phyloP scores from a whole-genome alignment of 1,140 invertebrate genomes.

The Zaprionus vittiger region DNA sequence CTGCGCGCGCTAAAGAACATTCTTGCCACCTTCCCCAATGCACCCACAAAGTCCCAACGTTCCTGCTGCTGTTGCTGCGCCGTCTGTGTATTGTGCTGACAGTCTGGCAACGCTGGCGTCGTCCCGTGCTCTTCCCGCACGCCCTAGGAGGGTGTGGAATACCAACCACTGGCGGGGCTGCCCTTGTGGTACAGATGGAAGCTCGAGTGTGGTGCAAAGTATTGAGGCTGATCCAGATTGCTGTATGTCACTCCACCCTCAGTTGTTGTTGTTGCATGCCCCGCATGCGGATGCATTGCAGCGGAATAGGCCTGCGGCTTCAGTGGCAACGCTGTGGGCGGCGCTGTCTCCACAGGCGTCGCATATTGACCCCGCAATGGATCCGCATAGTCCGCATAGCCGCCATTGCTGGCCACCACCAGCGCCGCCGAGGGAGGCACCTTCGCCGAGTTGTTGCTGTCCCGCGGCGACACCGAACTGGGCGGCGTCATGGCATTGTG shows the following conservation, averaged over 20 bases:
- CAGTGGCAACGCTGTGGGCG: slow-evolving; percentile 90
- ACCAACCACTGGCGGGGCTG: slow-evolving; percentile 89
- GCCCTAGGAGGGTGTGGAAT: slow-evolving; percentile 90
- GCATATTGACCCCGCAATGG: slow-evolving; percentile 74
- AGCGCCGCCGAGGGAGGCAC: slow-evolving; percentile 88
- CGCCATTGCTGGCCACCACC: slow-evolving; percentile 85
- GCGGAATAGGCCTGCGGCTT: slow-evolving; percentile 95
- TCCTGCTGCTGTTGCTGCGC: slow-evolving; percentile 43
- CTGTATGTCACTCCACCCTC: slow-evolving; percentile 87
- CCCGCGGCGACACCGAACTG: slow-evolving; percentile 96
- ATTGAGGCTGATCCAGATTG: slow-evolving; percentile 91
- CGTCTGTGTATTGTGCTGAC: slow-evolving; percentile 28
- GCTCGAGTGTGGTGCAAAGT: slow-evolving; percentile 92
- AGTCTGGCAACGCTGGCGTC: slow-evolving; percentile 34
- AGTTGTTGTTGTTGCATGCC: slow-evolving; percentile 84
- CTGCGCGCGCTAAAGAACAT: slow-evolving; percentile 81
- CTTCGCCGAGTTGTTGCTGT: slow-evolving; percentile 86
- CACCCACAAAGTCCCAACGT: slow-evolving; percentile 78
- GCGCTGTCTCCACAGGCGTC: slow-evolving; percentile 72
- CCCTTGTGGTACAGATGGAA: slow-evolving; percentile 94
- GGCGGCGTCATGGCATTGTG: slow-evolving; percentile 97
- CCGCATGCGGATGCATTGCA: slow-evolving; percentile 84
- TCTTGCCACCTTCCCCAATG: slow-evolving; percentile 77
- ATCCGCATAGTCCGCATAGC: slow-evolving; percentile 76
- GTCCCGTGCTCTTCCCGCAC: slow-evolving; percentile 46